Evolutionary conservation across 2,113 vertebrate species (phyloP), one percentile per base, ranked within the genome.

Genomic region (Nibea albiflora): DNA sequence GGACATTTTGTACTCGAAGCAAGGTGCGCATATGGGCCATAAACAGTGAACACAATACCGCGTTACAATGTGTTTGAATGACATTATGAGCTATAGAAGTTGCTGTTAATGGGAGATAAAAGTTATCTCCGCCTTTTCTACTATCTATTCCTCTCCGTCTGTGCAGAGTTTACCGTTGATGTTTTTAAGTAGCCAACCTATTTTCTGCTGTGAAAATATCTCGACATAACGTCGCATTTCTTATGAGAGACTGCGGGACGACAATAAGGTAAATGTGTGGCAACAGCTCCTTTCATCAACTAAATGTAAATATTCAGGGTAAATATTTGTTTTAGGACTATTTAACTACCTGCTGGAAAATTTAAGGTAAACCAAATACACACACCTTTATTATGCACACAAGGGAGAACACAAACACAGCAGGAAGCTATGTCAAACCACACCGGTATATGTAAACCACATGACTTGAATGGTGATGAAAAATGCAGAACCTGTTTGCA

Each of bases 401-500:
- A 49, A 56, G 4, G 9, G 1, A 9, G 44, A 77, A 22, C 1
- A 22, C 52, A 67, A 20, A 50, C 52, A 66, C 26, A 0, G 15
- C 14, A 68, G 60, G 57, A 49, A 3, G 31, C 15, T 20, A 44
- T 22, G 44, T 5, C 14, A 28, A 71, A 75, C 52, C 76, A 66
- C 50, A 72, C 20, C 49, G 19, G 56, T 50, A 44, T 9, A 44
- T 26, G 8, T 54, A 70, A 46, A 63, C 35, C 44, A 67, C 22
- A 19, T n/a, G 8, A 69, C 8, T 9, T 52, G 5, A 28, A 24
- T 75, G 50, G 14, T 22, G 17, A 49, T 63, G 4, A 53, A 52
- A 61, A 64, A 60, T 52, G 62, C 52, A 61, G 54, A 39, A 69
- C 56, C 62, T 74, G 80, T 88, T 80, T 76, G 22, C 17, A n/a